phyloP scores from a whole-genome alignment of 2,888 invertebrate genomes.

The Drosophila nigricruria region DNA sequence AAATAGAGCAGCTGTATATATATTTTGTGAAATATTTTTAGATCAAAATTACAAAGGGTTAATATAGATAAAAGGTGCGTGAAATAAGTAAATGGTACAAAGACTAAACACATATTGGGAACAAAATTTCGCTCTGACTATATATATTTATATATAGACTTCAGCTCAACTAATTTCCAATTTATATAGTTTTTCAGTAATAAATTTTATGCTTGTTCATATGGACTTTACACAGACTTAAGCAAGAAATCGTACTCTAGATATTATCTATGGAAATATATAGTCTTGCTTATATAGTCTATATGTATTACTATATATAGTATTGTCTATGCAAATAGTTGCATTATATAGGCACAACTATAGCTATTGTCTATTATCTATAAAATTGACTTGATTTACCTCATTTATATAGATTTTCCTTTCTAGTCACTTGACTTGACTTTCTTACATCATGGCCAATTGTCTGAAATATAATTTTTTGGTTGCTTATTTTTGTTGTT shows the following conservation, averaged over 20 bases:
- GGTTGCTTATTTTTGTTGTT: background rate
- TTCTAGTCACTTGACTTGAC: background rate
- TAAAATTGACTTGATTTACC: background rate
- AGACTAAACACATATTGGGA: no score
- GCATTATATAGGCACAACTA: background rate
- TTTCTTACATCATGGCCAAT: slow-evolving; percentile 16
- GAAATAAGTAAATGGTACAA: no score
- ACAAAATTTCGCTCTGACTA: no score
- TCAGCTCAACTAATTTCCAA: no score
- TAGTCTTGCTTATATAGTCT: no score
- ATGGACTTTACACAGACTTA: background rate
- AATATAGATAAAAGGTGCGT: no score
- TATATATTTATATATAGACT: no score
- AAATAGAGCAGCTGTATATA: background rate
- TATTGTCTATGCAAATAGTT: background rate
- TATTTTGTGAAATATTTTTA: no score
- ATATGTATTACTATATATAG: background rate
- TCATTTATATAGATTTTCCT: background rate
- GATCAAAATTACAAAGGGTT: no score
- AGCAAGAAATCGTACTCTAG: background rate
- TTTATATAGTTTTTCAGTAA: no score
- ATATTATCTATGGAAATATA: background rate
- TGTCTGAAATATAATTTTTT: background rate
- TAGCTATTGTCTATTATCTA: background rate
- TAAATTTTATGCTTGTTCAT: no score